These are phyloP conservation scores for Eristalis intricaria DNA, from an alignment of 2,888 invertebrate genomes.

Conservation along the genomic window DNA sequence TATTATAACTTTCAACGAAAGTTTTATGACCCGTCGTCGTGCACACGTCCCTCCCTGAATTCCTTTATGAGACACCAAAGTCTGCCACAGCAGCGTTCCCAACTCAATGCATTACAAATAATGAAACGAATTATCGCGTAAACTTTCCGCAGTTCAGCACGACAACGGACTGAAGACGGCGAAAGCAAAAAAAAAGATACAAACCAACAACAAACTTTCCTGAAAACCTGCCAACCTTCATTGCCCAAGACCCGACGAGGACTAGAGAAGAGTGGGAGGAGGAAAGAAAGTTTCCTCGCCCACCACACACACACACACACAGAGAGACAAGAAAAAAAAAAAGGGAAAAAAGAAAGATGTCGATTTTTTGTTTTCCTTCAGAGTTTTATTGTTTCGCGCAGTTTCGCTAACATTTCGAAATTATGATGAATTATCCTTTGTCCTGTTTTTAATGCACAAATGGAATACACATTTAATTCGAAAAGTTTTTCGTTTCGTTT, in stretches of 20 bases:
- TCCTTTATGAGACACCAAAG: not conserved
- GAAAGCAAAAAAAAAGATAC: not conserved
- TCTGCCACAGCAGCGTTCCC: not conserved
- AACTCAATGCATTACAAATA: constrained; percentile 5
- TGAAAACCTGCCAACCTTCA: not conserved
- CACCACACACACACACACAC: not conserved
- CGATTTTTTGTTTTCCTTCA: not conserved
- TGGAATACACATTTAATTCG: constrained; percentile 31
- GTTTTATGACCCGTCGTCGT: not conserved
- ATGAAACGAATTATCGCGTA: constrained; percentile 17
- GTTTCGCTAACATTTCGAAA: constrained; percentile 16
- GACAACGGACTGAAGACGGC: not conserved
- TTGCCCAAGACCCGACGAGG: not conserved
- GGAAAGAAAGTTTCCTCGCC: constrained; percentile 13
- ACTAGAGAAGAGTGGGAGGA: not conserved
- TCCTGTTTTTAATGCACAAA: constrained; percentile 15
- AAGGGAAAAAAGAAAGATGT: not conserved
- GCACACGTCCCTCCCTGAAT: not conserved
- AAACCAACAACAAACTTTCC: not conserved
- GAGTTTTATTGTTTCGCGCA: not conserved
- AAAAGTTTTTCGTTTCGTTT: constrained; percentile 13
- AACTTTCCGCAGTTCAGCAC: not conserved
- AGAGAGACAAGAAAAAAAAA: not conserved
- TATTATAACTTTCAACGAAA: not conserved
- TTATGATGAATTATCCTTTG: constrained; percentile 28